Percentiles rank a stretch among this genome's conserved stretches.
Evolutionary conservation across 2,797 vertebrate genomes (phyloP).

Genomic region (Cuniculus paca): DNA sequence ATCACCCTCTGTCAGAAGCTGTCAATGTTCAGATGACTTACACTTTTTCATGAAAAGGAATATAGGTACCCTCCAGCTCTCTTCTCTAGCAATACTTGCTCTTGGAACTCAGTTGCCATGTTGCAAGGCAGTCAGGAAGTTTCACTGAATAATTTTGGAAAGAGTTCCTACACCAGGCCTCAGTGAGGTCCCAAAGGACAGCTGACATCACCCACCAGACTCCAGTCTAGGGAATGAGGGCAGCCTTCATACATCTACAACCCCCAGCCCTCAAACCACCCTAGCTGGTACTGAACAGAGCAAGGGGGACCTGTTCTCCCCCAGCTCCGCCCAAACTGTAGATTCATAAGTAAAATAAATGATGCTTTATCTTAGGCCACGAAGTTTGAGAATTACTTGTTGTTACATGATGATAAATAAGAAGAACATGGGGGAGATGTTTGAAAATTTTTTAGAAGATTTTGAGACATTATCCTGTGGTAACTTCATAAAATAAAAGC

Average conservation of each 20-base stretch:
- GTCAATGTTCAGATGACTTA: neutral
- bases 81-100: neutral
- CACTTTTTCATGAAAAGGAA: neutral
- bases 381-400: neutral
- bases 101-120: neutral
- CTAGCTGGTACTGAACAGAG: neutral
- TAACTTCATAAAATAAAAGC: neutral
- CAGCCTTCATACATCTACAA: neutral
- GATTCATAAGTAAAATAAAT: conserved; percentile 11
- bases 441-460: neutral
- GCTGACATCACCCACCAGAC: neutral
- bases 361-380: neutral
- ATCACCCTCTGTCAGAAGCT: neutral
- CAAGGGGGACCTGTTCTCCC: neutral
- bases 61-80: neutral
- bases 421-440: neutral
- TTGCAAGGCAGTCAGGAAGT: neutral
- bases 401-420: neutral
- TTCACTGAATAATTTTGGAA: neutral
- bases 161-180: neutral
- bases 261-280: neutral
- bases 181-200: neutral
- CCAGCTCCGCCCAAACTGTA: neutral
- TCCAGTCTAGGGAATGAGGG: neutral
- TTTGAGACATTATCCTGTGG: no score